Conservation (phyloP, 2,797 vertebrate species). For the Glossophaga mutica region DNA sequence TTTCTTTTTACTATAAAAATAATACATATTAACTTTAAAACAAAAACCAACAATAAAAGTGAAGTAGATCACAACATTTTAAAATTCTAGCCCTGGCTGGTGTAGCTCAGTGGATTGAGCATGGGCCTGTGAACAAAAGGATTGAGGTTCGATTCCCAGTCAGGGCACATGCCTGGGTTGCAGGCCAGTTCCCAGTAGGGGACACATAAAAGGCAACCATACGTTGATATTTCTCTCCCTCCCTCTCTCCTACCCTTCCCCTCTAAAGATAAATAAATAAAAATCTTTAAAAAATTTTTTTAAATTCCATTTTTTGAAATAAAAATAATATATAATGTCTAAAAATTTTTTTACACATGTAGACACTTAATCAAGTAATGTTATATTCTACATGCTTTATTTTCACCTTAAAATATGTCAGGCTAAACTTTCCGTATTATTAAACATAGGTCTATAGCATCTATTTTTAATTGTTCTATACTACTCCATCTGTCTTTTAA, state of each 20-base stretch:
- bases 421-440: not conserved
- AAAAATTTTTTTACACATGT: not conserved
- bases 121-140: too few relatives aligned
- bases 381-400: not conserved
- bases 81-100: too few relatives aligned
- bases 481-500: not conserved
- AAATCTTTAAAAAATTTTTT: too few relatives aligned
- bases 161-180: too few relatives aligned
- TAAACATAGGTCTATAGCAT: not conserved
- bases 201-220: too few relatives aligned
- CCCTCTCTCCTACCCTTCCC: too few relatives aligned
- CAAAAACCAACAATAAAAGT: not conserved
- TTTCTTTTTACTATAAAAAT: constrained; percentile 27
- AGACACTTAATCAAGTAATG: not conserved
- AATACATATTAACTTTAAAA: not conserved
- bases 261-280: too few relatives aligned
- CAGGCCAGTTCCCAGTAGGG: too few relatives aligned
- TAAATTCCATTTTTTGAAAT: not conserved
- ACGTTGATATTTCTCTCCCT: too few relatives aligned
- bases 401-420: not conserved
- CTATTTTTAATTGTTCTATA: not conserved
- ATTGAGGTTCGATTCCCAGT: too few relatives aligned
- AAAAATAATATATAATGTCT: not conserved
- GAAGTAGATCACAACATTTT: not conserved
- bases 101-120: too few relatives aligned